Conservation (phyloP, 2,113 vertebrate species). For the Bothrops jararaca region DNA sequence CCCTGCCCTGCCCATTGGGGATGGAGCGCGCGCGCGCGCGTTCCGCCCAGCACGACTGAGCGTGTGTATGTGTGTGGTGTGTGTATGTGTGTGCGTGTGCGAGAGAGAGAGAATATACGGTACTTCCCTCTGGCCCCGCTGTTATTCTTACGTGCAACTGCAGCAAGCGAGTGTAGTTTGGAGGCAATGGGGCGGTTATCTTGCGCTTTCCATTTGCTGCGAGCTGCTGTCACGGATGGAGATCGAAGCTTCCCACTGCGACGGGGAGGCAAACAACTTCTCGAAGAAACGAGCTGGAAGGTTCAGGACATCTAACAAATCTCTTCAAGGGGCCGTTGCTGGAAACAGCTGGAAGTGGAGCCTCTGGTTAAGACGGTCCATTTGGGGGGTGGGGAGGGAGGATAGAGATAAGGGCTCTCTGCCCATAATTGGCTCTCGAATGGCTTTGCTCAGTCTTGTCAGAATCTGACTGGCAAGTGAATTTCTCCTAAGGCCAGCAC, state of each 20-base stretch:
- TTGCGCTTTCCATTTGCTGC: background rate
- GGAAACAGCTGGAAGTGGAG: background rate
- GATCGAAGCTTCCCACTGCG: background rate
- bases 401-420: too few species aligned
- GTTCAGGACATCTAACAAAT: background rate
- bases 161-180: background rate
- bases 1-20: background rate
- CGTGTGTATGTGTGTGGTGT: background rate
- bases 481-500: background rate
- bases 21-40: fast-evolving
- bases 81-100: too few species aligned
- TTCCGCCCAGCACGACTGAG: too few species aligned
- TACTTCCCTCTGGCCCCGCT: background rate
- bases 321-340: background rate
- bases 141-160: background rate
- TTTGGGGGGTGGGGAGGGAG: too few species aligned
- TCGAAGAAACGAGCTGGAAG: too few species aligned
- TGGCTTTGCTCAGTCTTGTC: background rate
- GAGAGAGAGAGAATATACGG: too few species aligned
- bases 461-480: background rate
- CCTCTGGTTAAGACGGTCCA: background rate
- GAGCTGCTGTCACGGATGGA: background rate
- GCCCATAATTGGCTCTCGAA: background rate
- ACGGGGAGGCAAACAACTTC: background rate
- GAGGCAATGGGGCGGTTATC: background rate